These are phyloP conservation scores for Drosophila silvestris DNA, from an alignment of 2,888 invertebrate genomes.

Conservation along the genomic window DNA sequence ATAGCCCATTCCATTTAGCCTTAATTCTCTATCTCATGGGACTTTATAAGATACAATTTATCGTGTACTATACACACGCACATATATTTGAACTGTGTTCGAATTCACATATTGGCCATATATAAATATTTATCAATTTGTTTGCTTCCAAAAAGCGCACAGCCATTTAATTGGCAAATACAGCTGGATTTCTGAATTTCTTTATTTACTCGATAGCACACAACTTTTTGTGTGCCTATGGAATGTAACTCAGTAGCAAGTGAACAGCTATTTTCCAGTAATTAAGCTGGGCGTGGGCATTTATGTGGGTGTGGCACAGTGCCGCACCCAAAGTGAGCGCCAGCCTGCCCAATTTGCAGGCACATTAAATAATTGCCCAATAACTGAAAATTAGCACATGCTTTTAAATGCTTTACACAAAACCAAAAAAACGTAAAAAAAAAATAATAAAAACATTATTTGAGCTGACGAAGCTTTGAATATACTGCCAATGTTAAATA, in stretches of 20 bases:
- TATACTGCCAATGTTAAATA: neutral
- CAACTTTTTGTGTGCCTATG: neutral
- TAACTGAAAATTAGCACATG: conserved; percentile 47
- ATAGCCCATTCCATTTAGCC: conserved; percentile 16
- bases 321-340: conserved; percentile 21
- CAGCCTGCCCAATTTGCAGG: conserved; percentile 39
- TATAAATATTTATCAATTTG: neutral
- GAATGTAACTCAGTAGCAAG: neutral
- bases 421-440: neutral
- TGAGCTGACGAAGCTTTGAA: neutral
- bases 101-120: neutral
- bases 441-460: neutral
- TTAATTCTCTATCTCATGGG: conserved; percentile 10
- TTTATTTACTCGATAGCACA: conserved; percentile 7
- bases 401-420: conserved; percentile 31
- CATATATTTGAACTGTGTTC: neutral
- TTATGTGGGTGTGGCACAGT: conserved; percentile 10
- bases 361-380: conserved; percentile 56
- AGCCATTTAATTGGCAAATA: conserved; percentile 13
- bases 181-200: neutral
- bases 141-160: neutral
- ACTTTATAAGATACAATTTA: neutral
- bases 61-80: too few species aligned
- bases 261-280: conserved; percentile 15
- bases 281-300: conserved; percentile 33